These are phyloP conservation scores for Phyllotreta cruciferae DNA, from an alignment of 2,888 invertebrate genomes.

Conservation along the genomic window DNA sequence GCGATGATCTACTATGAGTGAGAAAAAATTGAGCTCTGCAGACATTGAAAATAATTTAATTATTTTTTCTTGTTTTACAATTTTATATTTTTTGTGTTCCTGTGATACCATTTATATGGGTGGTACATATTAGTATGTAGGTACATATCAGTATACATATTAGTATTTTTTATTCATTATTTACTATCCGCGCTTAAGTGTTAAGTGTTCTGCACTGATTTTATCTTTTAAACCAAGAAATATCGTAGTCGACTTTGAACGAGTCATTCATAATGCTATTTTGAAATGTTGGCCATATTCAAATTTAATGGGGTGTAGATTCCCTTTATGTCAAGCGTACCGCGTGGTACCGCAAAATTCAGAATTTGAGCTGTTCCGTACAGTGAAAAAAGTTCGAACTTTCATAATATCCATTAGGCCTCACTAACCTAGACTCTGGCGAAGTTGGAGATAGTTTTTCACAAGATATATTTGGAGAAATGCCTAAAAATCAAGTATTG, in stretches of 20 bases:
- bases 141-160: too few relatives aligned
- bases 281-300: neutral
- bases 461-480: neutral
- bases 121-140: too few relatives aligned
- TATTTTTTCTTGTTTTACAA: too few relatives aligned
- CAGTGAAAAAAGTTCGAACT: too few relatives aligned
- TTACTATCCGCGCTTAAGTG: too few relatives aligned
- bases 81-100: neutral
- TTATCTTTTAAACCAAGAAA: constrained; percentile 28
- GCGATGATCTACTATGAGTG: neutral
- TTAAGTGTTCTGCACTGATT: constrained; percentile 39
- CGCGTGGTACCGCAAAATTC: neutral
- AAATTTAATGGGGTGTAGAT: neutral
- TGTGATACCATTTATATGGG: too few relatives aligned
- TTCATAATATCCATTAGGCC: neutral
- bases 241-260: constrained; percentile 8
- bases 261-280: too few relatives aligned
- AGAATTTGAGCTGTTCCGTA: neutral
- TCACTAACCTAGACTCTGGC: neutral
- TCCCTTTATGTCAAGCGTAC: neutral
- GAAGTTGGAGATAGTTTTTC: neutral
- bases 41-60: too few relatives aligned
- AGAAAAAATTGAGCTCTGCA: neutral
- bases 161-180: too few relatives aligned
- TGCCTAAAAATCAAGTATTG: neutral